Percentiles rank a stretch among this genome's conserved stretches.
Conservation (phyloP, 2,797 vertebrate genomes). For the Apodemus agrarius region DNA sequence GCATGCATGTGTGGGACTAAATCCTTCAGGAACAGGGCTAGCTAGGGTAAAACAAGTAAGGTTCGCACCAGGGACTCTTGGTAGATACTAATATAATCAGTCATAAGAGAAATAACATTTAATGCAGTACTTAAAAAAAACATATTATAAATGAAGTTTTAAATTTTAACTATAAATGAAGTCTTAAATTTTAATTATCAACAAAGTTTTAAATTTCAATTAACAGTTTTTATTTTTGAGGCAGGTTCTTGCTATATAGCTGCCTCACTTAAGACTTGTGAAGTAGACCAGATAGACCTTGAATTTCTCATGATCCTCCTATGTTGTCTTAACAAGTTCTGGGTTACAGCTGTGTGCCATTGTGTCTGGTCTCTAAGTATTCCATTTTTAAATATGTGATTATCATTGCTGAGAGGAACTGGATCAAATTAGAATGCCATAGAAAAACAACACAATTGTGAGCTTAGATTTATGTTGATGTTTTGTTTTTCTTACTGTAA, state of each 20-base stretch:
- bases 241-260: too few relatives aligned
- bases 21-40: rapidly evolving
- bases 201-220: background rate
- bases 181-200: too few relatives aligned
- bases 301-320: background rate
- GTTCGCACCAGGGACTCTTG: rapidly evolving
- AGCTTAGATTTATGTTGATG: background rate
- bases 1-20: rapidly evolving
- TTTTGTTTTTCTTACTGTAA: background rate
- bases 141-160: rapidly evolving
- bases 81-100: rapidly evolving
- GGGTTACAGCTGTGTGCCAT: too few relatives aligned
- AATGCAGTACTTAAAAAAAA: background rate
- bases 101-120: rapidly evolving
- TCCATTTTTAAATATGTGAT: background rate
- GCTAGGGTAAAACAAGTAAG: rapidly evolving
- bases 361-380: background rate
- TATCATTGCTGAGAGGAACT: background rate
- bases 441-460: background rate
- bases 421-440: background rate
- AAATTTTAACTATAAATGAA: too few relatives aligned
- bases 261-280: background rate
- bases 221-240: background rate
- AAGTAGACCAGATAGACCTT: background rate
- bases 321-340: too few relatives aligned